Evolutionary conservation across 2,113 vertebrate species (phyloP).

Genomic region (Labeo catla): DNA sequence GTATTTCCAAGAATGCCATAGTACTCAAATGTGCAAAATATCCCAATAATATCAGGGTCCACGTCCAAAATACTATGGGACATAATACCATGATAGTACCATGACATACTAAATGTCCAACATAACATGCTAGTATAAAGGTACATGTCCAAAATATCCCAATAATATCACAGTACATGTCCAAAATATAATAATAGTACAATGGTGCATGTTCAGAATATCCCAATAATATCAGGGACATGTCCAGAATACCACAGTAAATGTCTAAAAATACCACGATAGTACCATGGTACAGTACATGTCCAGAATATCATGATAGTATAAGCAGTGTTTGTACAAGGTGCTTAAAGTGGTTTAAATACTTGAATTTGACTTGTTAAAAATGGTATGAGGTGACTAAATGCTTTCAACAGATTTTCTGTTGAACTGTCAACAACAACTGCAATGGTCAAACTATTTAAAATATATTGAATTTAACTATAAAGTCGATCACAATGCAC

Average conservation of each 20-base stretch:
- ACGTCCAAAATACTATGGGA: not conserved
- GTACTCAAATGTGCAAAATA: not conserved
- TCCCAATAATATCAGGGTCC: not conserved
- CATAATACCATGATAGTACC: not conserved
- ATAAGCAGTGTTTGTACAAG: not conserved
- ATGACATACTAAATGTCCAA: not conserved
- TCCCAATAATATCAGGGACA: not conserved
- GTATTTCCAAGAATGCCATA: not conserved
- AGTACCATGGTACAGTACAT: not conserved
- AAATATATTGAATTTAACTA: too few species aligned
- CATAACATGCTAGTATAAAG: not conserved
- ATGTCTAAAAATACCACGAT: too few species aligned
- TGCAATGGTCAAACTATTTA: too few species aligned
- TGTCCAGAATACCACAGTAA: too few species aligned
- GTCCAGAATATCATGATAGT: not conserved
- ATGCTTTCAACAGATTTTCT: too few species aligned
- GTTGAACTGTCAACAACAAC: too few species aligned
- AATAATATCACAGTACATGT: not conserved
- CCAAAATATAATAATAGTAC: not conserved
- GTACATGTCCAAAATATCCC: not conserved
- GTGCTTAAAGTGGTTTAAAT: too few species aligned
- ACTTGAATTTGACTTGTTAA: too few species aligned
- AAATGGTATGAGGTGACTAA: too few species aligned
- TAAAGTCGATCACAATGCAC: too few species aligned
- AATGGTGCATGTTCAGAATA: not conserved